phyloP scores from a whole-genome alignment of 2,888 invertebrate genomes.

The Melitaea athalia region DNA sequence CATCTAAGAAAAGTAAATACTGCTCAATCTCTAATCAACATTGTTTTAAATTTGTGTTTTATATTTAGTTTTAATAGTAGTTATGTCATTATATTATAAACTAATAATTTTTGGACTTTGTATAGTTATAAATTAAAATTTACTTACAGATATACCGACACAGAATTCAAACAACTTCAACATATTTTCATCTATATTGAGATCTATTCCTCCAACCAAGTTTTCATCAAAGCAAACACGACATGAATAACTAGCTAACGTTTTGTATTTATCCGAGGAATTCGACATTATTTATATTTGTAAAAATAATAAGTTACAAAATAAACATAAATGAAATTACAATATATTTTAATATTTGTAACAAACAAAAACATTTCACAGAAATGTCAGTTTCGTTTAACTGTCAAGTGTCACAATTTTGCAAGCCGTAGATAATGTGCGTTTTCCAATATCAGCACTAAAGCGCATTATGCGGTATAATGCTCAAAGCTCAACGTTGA shows the following conservation, averaged over 20 bases:
- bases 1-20: not conserved
- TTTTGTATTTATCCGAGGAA: not conserved
- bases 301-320: too few relatives aligned
- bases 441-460: too few relatives aligned
- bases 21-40: not conserved
- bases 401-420: not conserved
- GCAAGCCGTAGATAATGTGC: too few relatives aligned
- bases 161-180: conserved; percentile 25
- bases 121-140: not conserved
- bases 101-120: not conserved
- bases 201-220: conserved; percentile 14
- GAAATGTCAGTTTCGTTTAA: not conserved
- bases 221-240: conserved; percentile 19
- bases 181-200: conserved; percentile 18
- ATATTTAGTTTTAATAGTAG: not conserved
- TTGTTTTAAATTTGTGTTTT: not conserved
- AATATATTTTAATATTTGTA: conserved; percentile 1
- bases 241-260: conserved; percentile 10
- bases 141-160: conserved; percentile 24
- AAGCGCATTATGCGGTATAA: too few relatives aligned
- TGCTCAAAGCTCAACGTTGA: too few relatives aligned
- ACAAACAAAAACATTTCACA: not conserved
- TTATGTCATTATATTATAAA: not conserved
- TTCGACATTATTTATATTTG: conserved; percentile 1
- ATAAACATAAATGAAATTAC: not conserved